phyloP scores from a whole-genome alignment of 2,797 vertebrate genomes.

The Dicrostonyx torquatus region DNA sequence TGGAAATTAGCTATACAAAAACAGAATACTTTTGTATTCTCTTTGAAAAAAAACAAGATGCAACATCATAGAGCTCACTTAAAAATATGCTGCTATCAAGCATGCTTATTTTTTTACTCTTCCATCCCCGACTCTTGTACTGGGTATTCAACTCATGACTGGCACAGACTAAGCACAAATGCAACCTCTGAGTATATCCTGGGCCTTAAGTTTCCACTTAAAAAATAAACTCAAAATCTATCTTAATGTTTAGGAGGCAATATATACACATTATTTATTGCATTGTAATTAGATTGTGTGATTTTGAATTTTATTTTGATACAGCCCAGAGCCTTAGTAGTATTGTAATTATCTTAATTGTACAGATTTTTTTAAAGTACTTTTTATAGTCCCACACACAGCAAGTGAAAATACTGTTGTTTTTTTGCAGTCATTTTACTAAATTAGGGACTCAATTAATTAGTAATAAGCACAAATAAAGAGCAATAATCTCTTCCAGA shows the following conservation, averaged over 20 bases:
- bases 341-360: conserved; percentile 2
- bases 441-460: conserved; percentile 29
- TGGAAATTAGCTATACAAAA: not conserved
- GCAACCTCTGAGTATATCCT: not conserved
- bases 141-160: not conserved
- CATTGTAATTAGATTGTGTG: conserved; percentile 17
- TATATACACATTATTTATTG: not conserved
- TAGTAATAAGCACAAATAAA: conserved; percentile 25
- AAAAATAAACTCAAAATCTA: conserved; percentile 9
- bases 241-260: conserved; percentile 44
- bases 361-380: not conserved
- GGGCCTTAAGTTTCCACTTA: conserved; percentile 19
- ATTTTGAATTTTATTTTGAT: conserved; percentile 46
- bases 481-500: conserved; percentile 25
- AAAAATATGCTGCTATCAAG: conserved; percentile 1
- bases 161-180: not conserved
- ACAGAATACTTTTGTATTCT: not conserved
- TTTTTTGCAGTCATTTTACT: not conserved
- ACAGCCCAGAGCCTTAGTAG: not conserved
- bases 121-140: too few relatives aligned
- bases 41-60: conserved; percentile 53
- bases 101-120: not conserved
- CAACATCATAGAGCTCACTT: not conserved
- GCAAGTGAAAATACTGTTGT: not conserved
- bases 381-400: not conserved